Evolutionary conservation across 2,113 vertebrate genomes (phyloP).

Genomic region (Glareola pratincola): DNA sequence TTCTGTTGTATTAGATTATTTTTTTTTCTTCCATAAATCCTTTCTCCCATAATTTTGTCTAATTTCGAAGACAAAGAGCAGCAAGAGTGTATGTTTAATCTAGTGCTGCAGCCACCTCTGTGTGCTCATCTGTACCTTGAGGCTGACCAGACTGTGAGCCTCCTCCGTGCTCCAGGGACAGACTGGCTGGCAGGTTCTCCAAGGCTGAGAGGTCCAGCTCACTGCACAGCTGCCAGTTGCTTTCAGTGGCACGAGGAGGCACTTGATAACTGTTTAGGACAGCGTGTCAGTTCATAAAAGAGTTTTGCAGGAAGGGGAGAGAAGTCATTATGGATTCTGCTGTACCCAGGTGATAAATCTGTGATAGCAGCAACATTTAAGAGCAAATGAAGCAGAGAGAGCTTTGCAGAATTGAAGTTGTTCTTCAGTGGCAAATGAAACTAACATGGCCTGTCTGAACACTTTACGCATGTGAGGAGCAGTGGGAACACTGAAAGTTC

Average conservation of each 20-base stretch:
- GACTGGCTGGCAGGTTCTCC: neutral
- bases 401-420: neutral
- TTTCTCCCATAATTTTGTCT: neutral
- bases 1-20: neutral
- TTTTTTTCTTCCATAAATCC: neutral
- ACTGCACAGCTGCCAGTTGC: neutral
- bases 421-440: neutral
- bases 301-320: neutral
- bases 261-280: neutral
- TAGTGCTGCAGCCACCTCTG: neutral
- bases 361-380: neutral
- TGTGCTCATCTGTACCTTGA: neutral
- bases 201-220: no score
- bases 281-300: neutral
- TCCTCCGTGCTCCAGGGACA: neutral
- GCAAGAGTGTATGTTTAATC: neutral
- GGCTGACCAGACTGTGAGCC: neutral
- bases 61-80: neutral
- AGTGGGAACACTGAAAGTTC: neutral
- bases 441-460: neutral
- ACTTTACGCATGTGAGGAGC: neutral
- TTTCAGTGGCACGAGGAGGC: neutral
- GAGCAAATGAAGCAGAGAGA: neutral
- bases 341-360: neutral
- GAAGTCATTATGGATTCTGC: neutral